Conservation (phyloP, 2,797 vertebrate species). For the Ibycter americanus region DNA sequence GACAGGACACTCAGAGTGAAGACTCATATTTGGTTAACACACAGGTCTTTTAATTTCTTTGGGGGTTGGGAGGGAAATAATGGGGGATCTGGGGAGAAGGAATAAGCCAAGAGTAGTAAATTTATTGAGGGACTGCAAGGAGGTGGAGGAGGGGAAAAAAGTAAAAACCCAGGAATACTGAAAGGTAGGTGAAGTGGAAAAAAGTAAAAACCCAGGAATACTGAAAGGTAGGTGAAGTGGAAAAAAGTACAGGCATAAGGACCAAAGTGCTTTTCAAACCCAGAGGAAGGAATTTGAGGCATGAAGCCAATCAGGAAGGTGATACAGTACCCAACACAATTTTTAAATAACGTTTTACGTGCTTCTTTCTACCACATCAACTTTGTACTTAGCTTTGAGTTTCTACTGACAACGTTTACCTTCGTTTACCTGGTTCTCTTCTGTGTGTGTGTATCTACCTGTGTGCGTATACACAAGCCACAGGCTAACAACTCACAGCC, state of each 20-base stretch:
- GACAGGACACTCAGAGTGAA: not conserved
- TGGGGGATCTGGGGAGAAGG: not conserved
- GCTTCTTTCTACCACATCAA: not conserved
- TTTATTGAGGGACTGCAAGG: not conserved
- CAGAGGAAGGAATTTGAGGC: not conserved
- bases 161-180: rapidly evolving
- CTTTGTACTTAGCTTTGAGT: not conserved
- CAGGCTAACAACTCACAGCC: not conserved
- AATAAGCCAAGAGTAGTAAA: not conserved
- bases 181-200: not conserved
- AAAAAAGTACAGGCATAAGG: not conserved
- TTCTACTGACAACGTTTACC: not conserved
- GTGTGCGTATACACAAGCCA: not conserved
- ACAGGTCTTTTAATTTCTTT: not conserved
- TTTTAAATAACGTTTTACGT: not conserved
- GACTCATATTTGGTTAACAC: not conserved
- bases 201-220: not conserved
- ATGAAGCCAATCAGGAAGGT: not conserved
- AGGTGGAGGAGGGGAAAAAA: not conserved
- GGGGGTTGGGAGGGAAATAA: not conserved
- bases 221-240: not conserved
- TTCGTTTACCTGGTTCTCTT: not conserved
- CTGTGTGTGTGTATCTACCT: not conserved
- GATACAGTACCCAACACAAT: not conserved
- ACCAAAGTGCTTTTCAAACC: not conserved